phyloP scores from a whole-genome alignment of 2,113 vertebrate species.

The Albula glossodonta region DNA sequence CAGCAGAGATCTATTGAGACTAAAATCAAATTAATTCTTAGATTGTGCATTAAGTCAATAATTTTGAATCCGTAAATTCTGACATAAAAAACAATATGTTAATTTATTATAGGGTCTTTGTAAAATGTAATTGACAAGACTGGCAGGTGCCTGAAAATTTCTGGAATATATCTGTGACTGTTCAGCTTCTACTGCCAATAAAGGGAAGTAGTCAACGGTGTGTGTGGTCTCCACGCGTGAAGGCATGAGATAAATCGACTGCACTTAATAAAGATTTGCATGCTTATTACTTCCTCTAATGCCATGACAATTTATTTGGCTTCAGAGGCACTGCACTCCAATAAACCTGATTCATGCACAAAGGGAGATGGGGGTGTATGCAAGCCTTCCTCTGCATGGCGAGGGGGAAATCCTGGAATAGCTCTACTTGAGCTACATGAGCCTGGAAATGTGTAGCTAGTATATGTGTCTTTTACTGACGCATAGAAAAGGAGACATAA shows the following conservation, averaged over 20 bases:
- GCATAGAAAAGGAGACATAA: too few relatives aligned
- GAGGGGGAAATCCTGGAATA: background rate
- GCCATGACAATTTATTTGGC: conserved; percentile 1
- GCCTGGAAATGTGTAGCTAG: too few relatives aligned
- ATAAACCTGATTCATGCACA: conserved; percentile 4
- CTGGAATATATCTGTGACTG: background rate
- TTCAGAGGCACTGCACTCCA: background rate
- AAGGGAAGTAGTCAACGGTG: background rate
- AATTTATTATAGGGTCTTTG: background rate
- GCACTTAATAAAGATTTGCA: background rate
- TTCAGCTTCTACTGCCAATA: background rate
- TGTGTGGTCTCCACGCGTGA: background rate
- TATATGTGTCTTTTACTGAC: too few relatives aligned
- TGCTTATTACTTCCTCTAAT: background rate
- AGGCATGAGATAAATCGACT: background rate
- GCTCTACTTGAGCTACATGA: background rate
- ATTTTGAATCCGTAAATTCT: background rate
- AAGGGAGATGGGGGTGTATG: background rate
- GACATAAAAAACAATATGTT: background rate
- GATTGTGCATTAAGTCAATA: background rate
- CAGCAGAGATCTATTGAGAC: background rate
- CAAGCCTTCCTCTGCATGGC: background rate
- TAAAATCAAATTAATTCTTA: background rate
- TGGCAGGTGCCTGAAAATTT: background rate
- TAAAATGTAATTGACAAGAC: background rate